Base-by-base conservation (phyloP, 2,797 vertebrate species). In the Onychomys leucogaster region DNA sequence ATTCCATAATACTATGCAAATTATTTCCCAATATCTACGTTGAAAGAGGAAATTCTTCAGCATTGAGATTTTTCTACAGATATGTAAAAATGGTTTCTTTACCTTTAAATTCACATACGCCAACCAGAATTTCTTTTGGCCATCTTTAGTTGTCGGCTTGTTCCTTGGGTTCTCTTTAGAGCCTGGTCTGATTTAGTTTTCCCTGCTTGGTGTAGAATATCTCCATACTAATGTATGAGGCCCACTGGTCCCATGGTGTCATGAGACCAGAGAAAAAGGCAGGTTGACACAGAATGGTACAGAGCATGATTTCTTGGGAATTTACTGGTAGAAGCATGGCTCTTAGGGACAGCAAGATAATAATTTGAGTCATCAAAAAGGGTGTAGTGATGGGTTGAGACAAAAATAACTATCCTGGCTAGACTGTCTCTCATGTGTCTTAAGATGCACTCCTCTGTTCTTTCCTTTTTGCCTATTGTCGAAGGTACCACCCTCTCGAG, bases 11-110 rank as follows among this genome's bases (percentile, higher is more conserved):
- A 25, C 27, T 52, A 23, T 29, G 13, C 0, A 71, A n/a, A 29
- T 71, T 75, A n/a, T 52, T 96, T 59, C 10, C 6, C 32, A 61
- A 86, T 13, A n/a, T 14, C 61, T 80, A 34, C 2, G 0, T 34
- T 29, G 61, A 32, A 82, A 82, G 69, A 76, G 67, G 52, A 92
- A 96, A 75, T n/a, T 52, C 76, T 88, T 77, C 9, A 46, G 59
- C 57, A 86, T 0, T 37, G 81, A 90, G 61, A 84, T 85, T 94
- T 88, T 96, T 34, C 59, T 86, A 78, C 96, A 17, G 27, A 63
- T 43, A 19, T 34, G 34, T 49, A 86, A 78, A 89, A 82, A 81
- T 91, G 77, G n/a, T 71, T 83, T 89, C 8, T 65, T 78, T 86
- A 32, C 10, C 6, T 23, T 73, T 81, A 77, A 52, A 92, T 76